phyloP scores from a whole-genome alignment of 2,113 vertebrate species.

The Poeciliopsis prolifica region DNA sequence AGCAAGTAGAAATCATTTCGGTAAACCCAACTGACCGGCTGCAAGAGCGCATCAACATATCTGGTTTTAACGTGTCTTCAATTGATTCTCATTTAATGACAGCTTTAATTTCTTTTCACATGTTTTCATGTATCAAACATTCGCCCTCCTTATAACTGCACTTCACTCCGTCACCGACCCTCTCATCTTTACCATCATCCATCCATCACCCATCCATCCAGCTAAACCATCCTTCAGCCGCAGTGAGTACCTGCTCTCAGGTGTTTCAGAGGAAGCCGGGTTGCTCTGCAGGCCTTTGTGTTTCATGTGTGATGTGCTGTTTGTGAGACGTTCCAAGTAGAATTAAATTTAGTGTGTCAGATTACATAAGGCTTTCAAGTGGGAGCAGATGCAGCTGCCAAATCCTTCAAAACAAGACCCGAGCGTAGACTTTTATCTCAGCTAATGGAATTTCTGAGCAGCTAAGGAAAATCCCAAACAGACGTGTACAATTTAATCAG shows the following conservation, averaged over 20 bases:
- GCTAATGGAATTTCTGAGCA: conserved; percentile 30
- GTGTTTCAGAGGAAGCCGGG: conserved; percentile 6
- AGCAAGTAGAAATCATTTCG: neutral
- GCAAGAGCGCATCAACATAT: neutral
- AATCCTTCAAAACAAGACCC: conserved; percentile 22
- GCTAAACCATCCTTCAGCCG: conserved; percentile 62
- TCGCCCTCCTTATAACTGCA: conserved; percentile 29
- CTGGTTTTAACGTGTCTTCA: neutral
- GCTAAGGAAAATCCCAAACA: conserved; percentile 20
- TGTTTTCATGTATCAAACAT: conserved; percentile 22
- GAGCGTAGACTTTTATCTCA: conserved; percentile 7
- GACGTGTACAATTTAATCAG: conserved; percentile 9
- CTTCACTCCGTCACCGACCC: conserved; percentile 9
- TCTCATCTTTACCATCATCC: conserved; percentile 33
- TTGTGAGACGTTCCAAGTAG: conserved; percentile 26
- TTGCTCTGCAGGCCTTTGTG: neutral
- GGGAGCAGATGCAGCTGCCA: conserved; percentile 24
- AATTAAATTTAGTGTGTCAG: conserved; percentile 20
- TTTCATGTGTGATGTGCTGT: conserved; percentile 12
- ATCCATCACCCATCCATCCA: conserved; percentile 44
- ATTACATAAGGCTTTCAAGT: conserved; percentile 33
- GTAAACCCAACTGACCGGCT: neutral
- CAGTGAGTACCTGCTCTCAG: conserved; percentile 61
- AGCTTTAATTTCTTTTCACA: conserved; percentile 20
- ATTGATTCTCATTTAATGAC: conserved; percentile 12